Percentiles rank a stretch among this genome's conserved stretches.
These are phyloP conservation scores for Synchiropus splendidus DNA, from an alignment of 2,113 vertebrate species.

Conservation along the genomic window DNA sequence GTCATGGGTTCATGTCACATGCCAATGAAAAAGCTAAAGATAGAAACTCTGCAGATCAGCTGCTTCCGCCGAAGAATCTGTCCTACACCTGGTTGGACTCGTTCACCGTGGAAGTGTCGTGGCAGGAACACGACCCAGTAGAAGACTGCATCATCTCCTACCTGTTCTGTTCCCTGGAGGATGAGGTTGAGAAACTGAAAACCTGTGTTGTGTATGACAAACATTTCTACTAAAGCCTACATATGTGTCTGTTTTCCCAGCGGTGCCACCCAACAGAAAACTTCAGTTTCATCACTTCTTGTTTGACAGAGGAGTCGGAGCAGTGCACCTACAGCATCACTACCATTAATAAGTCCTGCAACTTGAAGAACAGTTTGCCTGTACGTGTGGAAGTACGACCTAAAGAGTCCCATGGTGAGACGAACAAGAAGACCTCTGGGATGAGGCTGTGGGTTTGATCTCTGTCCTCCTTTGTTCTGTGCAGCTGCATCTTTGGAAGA, in stretches of 20 bases:
- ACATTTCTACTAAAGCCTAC: no score
- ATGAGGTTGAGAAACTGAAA: neutral
- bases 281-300: neutral
- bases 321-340: slow-evolving; percentile 1
- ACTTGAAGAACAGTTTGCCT: rapidly evolving
- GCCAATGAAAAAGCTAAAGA: no score
- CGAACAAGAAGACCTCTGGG: neutral
- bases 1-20: neutral
- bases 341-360: neutral
- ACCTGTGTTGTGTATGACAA: neutral
- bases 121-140: slow-evolving; percentile 18
- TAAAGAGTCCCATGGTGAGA: slow-evolving; percentile 4
- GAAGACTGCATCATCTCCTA: rapidly evolving
- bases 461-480: neutral
- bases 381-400: rapidly evolving
- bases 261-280: no score
- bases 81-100: neutral
- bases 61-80: slow-evolving; percentile 6
- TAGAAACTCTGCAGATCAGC: slow-evolving; percentile 22
- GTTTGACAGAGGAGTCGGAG: neutral
- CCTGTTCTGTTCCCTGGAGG: no score
- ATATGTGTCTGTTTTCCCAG: no score
- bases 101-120: slow-evolving; percentile 12
- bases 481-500: slow-evolving; percentile 38
- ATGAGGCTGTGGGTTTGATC: neutral